Percentiles rank a stretch among this genome's conserved stretches.
Evolutionary conservation across 1,140 invertebrate genomes (phyloP).

Genomic region (Gyrodactylus salaris): DNA sequence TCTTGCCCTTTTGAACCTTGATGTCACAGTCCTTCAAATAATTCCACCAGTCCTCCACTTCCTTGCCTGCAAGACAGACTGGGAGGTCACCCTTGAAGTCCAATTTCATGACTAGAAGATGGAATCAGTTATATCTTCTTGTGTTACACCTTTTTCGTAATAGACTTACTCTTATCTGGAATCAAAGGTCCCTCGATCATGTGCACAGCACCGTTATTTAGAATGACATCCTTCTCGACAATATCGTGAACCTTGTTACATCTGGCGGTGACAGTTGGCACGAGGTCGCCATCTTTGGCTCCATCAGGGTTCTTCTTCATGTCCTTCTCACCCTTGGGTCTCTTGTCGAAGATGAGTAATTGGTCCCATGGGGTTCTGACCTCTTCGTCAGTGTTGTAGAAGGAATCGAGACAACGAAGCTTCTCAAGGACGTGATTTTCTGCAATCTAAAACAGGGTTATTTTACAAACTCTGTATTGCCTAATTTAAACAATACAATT

Average conservation of each 20-base stretch:
- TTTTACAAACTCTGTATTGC: no score
- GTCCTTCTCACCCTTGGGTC: no score
- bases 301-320: no score
- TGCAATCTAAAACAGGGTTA: background rate
- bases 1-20: background rate
- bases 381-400: background rate
- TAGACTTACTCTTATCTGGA: background rate
- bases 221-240: background rate
- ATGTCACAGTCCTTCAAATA: conserved; percentile 1
- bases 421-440: background rate
- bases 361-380: background rate
- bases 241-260: background rate
- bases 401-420: background rate
- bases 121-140: background rate
- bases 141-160: background rate
- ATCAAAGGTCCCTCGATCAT: background rate
- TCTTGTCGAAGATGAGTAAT: background rate
- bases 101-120: background rate
- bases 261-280: background rate
- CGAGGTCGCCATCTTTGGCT: background rate
- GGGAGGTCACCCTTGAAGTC: background rate
- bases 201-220: background rate
- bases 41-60: background rate
- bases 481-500: no score
- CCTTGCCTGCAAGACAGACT: background rate